phyloP scores from a whole-genome alignment of 1,140 invertebrate species.

The Streblospio benedicti region DNA sequence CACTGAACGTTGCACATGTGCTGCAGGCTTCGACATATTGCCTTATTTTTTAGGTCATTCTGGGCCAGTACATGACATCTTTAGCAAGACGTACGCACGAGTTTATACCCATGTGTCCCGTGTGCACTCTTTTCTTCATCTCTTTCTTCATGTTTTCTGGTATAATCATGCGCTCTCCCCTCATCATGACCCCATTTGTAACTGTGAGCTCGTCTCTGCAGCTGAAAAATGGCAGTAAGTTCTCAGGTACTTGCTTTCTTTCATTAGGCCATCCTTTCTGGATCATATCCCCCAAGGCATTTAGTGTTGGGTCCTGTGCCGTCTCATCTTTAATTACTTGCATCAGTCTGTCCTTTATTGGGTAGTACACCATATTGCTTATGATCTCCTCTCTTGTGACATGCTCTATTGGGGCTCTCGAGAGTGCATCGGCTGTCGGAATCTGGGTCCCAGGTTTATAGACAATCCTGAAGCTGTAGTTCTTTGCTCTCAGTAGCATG shows the following conservation, averaged over 20 bases:
- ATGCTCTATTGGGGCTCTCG: not conserved
- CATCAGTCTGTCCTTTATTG: not conserved
- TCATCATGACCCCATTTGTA: not conserved
- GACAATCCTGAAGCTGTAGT: not conserved
- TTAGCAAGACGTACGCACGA: not conserved
- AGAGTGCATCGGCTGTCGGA: constrained; percentile 35
- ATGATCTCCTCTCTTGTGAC: not conserved
- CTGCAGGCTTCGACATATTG: constrained; percentile 5
- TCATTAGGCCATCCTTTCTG: not conserved
- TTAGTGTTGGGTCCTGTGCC: not conserved
- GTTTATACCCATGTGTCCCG: not conserved
- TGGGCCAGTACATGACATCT: constrained; percentile 1
- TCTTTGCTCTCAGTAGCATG: constrained; percentile 6
- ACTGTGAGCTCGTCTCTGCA: constrained; percentile 2
- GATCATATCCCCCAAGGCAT: not conserved
- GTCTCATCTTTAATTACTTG: not conserved
- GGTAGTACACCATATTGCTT: not conserved
- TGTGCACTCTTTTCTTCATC: constrained; percentile 4
- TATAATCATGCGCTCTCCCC: not conserved
- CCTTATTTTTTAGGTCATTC: not conserved
- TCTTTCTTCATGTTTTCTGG: not conserved
- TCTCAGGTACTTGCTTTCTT: not conserved
- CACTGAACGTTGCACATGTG: not conserved
- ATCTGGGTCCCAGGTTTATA: constrained; percentile 31
- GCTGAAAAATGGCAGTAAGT: not conserved